Evolutionary conservation across 1,140 invertebrate genomes (phyloP), one percentile per base, ranked within the genome.

Genomic region (Steinernema feltiae): DNA sequence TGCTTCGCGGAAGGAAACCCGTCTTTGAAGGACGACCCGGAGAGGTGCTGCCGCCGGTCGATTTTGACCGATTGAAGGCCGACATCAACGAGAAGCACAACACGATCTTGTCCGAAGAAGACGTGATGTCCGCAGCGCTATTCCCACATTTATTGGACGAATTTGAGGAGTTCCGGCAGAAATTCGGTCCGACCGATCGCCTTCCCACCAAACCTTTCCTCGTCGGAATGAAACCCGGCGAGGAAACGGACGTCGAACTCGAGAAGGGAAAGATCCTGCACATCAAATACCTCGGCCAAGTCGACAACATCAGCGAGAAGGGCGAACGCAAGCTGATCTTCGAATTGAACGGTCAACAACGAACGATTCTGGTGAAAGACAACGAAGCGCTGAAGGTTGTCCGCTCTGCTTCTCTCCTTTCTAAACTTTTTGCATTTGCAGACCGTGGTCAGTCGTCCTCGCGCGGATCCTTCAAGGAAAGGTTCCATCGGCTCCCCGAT

Each of bases 291-390:
- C 83, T 99, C 70, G 96, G 96, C 0, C 91, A 96, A 84, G 93
- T 95, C 15, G 93, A 96, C 87, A 90, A 97, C n/a, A 69, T 31
- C 75, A 27, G n/a, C 21, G 92, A 91, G 71, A 63, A 63, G 53
- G 97, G 95, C 1, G 92, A 95, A 83, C 89, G 93, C 18, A 95
- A 99, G 88, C 94, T 98, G 0, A 99, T 99, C 90, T 99, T 99
- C 87, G 97, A 99, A 87, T 89, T 99, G 84, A 99, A 99, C 88
- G 97, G 97, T 30, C 94, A 85, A 91, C 93, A 85, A 93, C 93
- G 69, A 12, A 18, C 72, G 27, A 77, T 81, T 24, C 41, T 35
- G 48, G 82, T 90, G 91, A 76, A 95, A 95, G 91, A 94, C 94
- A 86, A 83, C 75, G 76, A 84, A 48, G 77, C 80, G 31, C 53